Evolutionary conservation across 1,140 invertebrate species (phyloP), one percentile per base, ranked within the genome.

Genomic region (Drosophila hydei): DNA sequence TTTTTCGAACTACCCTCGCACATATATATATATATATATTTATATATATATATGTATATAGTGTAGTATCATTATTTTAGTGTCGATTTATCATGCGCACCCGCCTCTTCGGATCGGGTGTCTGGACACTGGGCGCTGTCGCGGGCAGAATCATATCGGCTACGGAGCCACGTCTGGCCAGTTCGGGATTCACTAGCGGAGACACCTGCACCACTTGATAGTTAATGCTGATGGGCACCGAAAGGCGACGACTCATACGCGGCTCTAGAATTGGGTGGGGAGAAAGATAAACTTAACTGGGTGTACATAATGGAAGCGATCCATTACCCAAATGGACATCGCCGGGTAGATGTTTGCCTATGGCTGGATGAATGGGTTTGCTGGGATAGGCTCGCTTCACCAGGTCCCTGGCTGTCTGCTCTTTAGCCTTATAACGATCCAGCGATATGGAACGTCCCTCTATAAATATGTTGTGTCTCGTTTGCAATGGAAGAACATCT

Each of bases 1-100:
- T 3, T 33, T 11, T 33, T 33, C 9, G 12, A 11, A 3, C 30
- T 33, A 33, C 30, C 30, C 30, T 33, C 30, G 30, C n/a, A n/a
- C n/a, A n/a, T n/a, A n/a, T n/a, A n/a, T n/a, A n/a, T 9, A 33
- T 33, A 33, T 30, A 30, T 8, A 30, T 33, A 33, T 6, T 33
- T 9, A n/a, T 33, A 4, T 33, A 33, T 33, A 33, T 33, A 33
- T 7, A 40, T 43, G 2, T 19, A 45, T 43, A 19, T 43, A 19
- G 9, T 5, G n/a, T 19, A 60, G 3, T n/a, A 47, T 33, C 16
- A 12, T 40, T 18, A 33, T 33, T 40, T 68, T 74, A 91, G 33
- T 91, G 89, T 18, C 89, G 79, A 75, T 91, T 91, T n/a, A 91
- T 91, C 89, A 91, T 91, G 25, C 89, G 89, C 2, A 91, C 89